These are phyloP conservation scores for Philopedon plagiatum DNA, from an alignment of 2,888 invertebrate species.

Conservation along the genomic window DNA sequence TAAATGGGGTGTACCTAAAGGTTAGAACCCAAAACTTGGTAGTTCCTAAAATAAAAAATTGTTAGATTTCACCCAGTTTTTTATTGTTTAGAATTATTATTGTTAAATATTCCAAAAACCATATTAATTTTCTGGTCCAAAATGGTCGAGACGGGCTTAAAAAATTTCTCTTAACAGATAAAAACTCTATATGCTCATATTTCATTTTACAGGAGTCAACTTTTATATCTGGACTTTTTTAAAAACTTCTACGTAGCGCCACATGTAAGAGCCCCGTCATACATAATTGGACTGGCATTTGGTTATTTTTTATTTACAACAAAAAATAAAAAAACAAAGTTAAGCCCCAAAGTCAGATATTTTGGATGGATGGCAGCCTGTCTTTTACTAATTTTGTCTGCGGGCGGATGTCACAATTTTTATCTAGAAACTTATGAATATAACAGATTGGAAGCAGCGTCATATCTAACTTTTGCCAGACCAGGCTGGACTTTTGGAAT, in stretches of 20 bases:
- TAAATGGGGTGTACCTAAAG: too few relatives aligned
- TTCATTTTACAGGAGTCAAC: slow-evolving; percentile 56
- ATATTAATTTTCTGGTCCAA: too few relatives aligned
- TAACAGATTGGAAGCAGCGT: slow-evolving; percentile 61
- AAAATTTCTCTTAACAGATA: not conserved
- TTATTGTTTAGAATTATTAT: too few relatives aligned
- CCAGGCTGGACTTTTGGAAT: slow-evolving; percentile 70
- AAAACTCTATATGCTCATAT: too few relatives aligned
- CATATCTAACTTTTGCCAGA: slow-evolving; percentile 67
- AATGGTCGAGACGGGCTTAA: not conserved
- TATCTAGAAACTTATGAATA: slow-evolving; percentile 62
- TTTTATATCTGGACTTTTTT: slow-evolving; percentile 58
- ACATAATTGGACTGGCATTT: slow-evolving; percentile 63
- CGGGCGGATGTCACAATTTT: slow-evolving; percentile 60
- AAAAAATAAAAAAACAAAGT: slow-evolving; percentile 54
- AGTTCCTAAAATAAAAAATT: too few relatives aligned
- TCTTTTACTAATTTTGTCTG: slow-evolving; percentile 52
- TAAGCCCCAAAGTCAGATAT: slow-evolving; percentile 38
- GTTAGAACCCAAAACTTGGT: too few relatives aligned
- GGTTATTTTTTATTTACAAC: slow-evolving; percentile 62
- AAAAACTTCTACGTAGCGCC: slow-evolving; percentile 62
- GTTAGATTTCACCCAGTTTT: too few relatives aligned
- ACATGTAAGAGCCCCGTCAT: slow-evolving; percentile 63
- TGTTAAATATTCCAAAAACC: too few relatives aligned
- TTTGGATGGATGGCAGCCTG: slow-evolving; percentile 53